Percentiles rank a stretch among this genome's conserved stretches.
These are phyloP conservation scores for Hermaeophaga mercurialis DNA, from an alignment of 2,888 invertebrate genomes.

Conservation along the genomic window DNA sequence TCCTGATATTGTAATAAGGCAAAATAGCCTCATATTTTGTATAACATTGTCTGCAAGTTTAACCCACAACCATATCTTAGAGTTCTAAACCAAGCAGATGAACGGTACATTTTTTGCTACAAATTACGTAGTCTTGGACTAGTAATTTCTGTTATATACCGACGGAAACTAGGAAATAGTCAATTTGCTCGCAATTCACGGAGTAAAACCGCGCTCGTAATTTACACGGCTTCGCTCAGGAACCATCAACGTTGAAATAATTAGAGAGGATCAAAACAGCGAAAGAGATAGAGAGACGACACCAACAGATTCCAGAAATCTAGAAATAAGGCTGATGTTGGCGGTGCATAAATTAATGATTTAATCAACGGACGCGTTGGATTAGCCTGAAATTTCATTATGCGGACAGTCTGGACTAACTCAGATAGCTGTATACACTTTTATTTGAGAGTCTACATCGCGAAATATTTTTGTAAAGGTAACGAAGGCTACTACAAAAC, in stretches of 20 bases:
- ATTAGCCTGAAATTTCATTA: conserved; percentile 36
- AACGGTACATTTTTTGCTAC: too few species aligned
- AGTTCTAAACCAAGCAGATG: too few species aligned
- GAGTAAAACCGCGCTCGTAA: conserved; percentile 6
- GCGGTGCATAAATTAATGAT: conserved; percentile 40
- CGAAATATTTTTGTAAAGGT: not conserved
- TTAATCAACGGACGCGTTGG: conserved; percentile 35
- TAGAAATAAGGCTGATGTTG: conserved; percentile 14
- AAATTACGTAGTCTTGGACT: too few species aligned
- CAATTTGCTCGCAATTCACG: conserved; percentile 1
- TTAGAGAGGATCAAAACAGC: not conserved
- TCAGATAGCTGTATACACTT: not conserved
- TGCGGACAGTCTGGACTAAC: conserved; percentile 25
- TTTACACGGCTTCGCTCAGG: conserved; percentile 7
- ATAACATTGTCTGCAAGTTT: too few species aligned
- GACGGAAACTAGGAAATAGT: not conserved
- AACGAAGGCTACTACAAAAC: too few species aligned
- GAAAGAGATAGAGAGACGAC: conserved; percentile 1
- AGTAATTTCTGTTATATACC: too few species aligned
- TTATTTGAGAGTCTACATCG: not conserved
- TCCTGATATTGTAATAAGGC: too few species aligned
- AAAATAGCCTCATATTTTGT: too few species aligned
- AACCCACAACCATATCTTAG: too few species aligned
- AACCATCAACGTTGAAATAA: conserved; percentile 4
- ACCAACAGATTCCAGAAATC: conserved; percentile 10